Evolutionary conservation across 2,888 invertebrate genomes (phyloP).

Genomic region (Ochropleura plecta): DNA sequence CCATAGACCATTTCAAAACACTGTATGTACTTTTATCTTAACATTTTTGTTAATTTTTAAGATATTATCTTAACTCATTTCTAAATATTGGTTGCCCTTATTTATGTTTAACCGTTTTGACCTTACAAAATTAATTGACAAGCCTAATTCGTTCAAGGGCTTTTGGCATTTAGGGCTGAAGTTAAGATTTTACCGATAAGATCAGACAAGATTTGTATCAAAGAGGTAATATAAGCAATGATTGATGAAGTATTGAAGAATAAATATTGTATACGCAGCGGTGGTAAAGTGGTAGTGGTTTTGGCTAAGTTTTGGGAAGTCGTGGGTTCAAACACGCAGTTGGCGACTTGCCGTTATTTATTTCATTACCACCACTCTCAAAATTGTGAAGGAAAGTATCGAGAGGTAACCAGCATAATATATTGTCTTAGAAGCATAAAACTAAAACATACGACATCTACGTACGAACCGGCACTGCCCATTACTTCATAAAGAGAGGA

Average conservation of each 20-base stretch:
- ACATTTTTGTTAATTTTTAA: constrained; percentile 14
- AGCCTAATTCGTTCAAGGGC: constrained; percentile 24
- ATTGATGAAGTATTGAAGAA: background rate
- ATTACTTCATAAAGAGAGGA: background rate
- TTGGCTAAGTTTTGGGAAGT: background rate
- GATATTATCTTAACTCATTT: constrained; percentile 31
- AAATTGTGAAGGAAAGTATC: background rate
- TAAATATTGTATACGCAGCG: background rate
- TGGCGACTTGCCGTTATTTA: background rate
- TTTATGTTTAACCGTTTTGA: constrained; percentile 6
- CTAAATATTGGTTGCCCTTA: constrained; percentile 21
- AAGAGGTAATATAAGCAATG: background rate
- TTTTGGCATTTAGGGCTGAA: background rate
- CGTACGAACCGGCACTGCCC: background rate
- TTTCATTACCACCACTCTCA: background rate
- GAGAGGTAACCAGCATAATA: background rate
- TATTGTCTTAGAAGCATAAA: background rate
- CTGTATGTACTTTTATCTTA: constrained; percentile 14
- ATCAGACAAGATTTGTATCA: background rate
- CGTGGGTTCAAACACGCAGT: background rate
- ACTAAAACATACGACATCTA: background rate
- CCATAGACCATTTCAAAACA: background rate
- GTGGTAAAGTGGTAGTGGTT: background rate
- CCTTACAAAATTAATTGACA: constrained; percentile 26
- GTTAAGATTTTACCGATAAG: constrained; percentile 15